Evolutionary conservation across 2,888 invertebrate genomes (phyloP).

Genomic region (Dendrolimus houi): DNA sequence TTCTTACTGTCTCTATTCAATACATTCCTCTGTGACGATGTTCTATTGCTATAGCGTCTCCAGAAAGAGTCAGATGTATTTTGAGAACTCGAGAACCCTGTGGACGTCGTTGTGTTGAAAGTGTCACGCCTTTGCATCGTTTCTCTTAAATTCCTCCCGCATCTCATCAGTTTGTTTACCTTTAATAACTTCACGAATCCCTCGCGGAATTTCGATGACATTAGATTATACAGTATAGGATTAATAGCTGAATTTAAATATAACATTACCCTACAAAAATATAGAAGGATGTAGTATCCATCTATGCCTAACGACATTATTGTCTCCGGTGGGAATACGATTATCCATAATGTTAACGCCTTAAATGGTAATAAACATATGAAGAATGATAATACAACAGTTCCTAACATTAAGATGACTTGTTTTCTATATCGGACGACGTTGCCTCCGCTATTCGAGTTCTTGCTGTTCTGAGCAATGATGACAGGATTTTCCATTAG

Average conservation of each 20-base stretch:
- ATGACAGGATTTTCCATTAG: slow-evolving; percentile 87
- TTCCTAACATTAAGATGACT: slow-evolving; percentile 91
- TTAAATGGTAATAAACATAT: slow-evolving; percentile 92
- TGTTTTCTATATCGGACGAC: slow-evolving; percentile 85
- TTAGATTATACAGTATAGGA: slow-evolving; percentile 93
- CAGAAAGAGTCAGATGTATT: slow-evolving; percentile 78
- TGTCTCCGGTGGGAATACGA: slow-evolving; percentile 83
- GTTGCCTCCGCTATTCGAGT: slow-evolving; percentile 64
- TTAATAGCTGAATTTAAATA: slow-evolving; percentile 94
- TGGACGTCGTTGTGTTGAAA: slow-evolving; percentile 79
- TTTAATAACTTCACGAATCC: slow-evolving; percentile 83
- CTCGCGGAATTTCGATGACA: slow-evolving; percentile 93
- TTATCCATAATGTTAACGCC: slow-evolving; percentile 91
- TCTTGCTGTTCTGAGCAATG: slow-evolving; percentile 77
- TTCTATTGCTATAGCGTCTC: slow-evolving; percentile 76
- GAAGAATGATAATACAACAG: slow-evolving; percentile 94
- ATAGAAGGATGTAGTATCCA: slow-evolving; percentile 87
- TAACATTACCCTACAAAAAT: slow-evolving; percentile 90
- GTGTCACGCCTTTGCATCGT: slow-evolving; percentile 81
- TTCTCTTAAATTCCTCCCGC: slow-evolving; percentile 56
- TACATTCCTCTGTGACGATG: slow-evolving; percentile 56
- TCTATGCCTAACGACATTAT: slow-evolving; percentile 84
- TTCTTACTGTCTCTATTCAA: slow-evolving; percentile 55
- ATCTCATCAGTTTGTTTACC: slow-evolving; percentile 62
- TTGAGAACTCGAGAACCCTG: slow-evolving; percentile 75